Conservation (phyloP, 2,888 invertebrate genomes). For the Polydrusus tereticollis region DNA sequence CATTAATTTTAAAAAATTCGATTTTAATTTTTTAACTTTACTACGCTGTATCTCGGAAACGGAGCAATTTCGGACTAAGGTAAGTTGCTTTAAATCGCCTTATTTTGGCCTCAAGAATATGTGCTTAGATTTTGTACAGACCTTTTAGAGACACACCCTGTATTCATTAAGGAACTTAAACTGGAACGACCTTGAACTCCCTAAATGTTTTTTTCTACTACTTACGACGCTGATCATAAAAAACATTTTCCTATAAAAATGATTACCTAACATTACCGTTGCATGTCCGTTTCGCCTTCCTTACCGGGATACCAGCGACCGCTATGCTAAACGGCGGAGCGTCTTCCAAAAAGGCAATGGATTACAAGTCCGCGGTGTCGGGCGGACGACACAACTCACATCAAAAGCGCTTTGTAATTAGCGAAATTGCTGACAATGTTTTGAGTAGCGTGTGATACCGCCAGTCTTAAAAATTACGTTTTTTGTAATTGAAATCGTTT, state of each 20-base stretch:
- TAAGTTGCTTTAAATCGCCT: too few relatives aligned
- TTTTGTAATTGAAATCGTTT: conserved; percentile 34
- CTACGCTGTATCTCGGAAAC: too few relatives aligned
- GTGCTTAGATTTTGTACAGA: too few relatives aligned
- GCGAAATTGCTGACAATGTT: conserved; percentile 39
- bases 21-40: too few relatives aligned
- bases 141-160: too few relatives aligned
- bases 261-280: background rate
- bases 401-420: conserved; percentile 45
- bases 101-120: too few relatives aligned
- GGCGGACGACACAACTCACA: conserved; percentile 28
- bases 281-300: conserved; percentile 12
- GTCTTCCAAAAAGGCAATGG: conserved; percentile 21
- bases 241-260: background rate
- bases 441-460: conserved; percentile 46
- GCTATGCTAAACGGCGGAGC: conserved; percentile 33
- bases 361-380: conserved; percentile 4
- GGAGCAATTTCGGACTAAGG: too few relatives aligned
- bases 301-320: conserved; percentile 33
- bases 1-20: too few relatives aligned
- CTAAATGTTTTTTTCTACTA: too few relatives aligned
- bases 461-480: conserved; percentile 17
- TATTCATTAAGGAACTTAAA: too few relatives aligned
- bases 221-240: too few relatives aligned
- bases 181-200: too few relatives aligned